These are phyloP conservation scores for Rhopilema esculentum DNA, from an alignment of 30 jellyfish, hydroid and myxozoan genomes.

Conservation along the genomic window DNA sequence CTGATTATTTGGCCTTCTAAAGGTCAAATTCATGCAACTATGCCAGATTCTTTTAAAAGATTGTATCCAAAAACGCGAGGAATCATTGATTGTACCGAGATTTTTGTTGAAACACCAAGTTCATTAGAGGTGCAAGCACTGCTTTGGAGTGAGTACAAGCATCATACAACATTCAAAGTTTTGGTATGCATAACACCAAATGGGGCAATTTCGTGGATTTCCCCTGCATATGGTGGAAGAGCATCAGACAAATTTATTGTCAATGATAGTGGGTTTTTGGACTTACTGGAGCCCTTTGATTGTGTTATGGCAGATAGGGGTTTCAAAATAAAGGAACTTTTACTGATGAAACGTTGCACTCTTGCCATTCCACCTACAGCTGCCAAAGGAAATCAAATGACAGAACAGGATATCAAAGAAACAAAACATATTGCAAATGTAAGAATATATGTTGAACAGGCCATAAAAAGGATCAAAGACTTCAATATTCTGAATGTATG, in stretches of 20 bases:
- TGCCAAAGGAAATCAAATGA: constrained; percentile 66
- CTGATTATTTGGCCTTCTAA: too few species aligned
- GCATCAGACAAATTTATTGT: constrained; percentile 62
- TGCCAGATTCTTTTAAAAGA: constrained; percentile 60
- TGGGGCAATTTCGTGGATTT: constrained; percentile 78
- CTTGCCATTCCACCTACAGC: constrained; percentile 72
- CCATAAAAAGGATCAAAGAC: constrained; percentile 28
- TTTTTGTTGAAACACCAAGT: constrained; percentile 73
- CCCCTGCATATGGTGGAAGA: constrained; percentile 81
- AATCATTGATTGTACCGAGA: constrained; percentile 76
- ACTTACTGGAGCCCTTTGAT: constrained; percentile 65
- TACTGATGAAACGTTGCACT: constrained; percentile 47
- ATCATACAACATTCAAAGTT: constrained; percentile 68
- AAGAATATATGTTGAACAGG: constrained; percentile 65
- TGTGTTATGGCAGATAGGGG: constrained; percentile 79
- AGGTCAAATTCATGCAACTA: constrained; percentile 44
- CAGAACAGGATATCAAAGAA: constrained; percentile 6
- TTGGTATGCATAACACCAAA: constrained; percentile 64
- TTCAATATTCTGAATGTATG: constrained; percentile 13
- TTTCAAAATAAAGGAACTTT: constrained; percentile 49
- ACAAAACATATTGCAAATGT: constrained; percentile 66
- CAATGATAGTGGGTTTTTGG: constrained; percentile 50
- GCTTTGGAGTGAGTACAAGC: constrained; percentile 80
- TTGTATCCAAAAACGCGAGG: constrained; percentile 56
- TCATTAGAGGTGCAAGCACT: constrained; percentile 50